Evolutionary conservation across 2,113 vertebrate species (phyloP).

Genomic region (Ctenodactylus gundi): DNA sequence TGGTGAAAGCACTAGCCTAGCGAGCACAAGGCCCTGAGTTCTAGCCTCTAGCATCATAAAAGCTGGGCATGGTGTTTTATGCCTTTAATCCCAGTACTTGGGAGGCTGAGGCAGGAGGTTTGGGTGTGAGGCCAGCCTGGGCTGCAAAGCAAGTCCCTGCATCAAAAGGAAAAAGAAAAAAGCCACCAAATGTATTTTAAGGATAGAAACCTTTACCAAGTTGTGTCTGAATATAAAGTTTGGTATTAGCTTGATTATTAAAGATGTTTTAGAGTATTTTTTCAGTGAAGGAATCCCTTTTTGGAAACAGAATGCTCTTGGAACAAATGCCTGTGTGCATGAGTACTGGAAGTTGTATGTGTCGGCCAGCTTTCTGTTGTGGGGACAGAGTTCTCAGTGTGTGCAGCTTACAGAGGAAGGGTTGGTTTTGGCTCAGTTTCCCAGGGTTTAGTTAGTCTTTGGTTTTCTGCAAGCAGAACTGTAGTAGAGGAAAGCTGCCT

Average conservation of each 20-base stretch:
- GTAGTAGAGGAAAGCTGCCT: not conserved
- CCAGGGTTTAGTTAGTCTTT: not conserved
- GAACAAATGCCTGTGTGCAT: too few relatives aligned
- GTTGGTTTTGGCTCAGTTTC: not conserved
- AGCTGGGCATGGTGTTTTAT: too few relatives aligned
- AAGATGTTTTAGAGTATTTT: constrained; percentile 28
- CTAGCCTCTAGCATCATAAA: too few relatives aligned
- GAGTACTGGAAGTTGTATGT: not conserved
- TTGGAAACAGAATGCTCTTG: not conserved
- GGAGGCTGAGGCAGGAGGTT: too few relatives aligned
- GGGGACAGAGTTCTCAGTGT: not conserved
- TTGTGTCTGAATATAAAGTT: constrained; percentile 41
- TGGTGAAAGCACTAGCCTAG: too few relatives aligned
- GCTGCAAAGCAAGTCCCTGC: too few relatives aligned
- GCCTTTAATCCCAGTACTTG: too few relatives aligned
- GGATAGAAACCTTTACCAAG: not conserved
- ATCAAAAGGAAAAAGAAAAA: too few relatives aligned
- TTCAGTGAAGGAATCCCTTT: not conserved
- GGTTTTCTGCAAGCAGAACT: not conserved
- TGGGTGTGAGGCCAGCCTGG: too few relatives aligned
- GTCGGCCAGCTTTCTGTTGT: not conserved
- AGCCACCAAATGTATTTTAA: constrained; percentile 31
- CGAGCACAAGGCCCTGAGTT: too few relatives aligned
- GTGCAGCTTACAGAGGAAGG: not conserved
- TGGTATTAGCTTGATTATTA: constrained; percentile 5